Percentiles rank a stretch among this genome's conserved stretches.
These are phyloP conservation scores for Promerops cafer DNA, from an alignment of 2,113 vertebrate species.

Conservation along the genomic window DNA sequence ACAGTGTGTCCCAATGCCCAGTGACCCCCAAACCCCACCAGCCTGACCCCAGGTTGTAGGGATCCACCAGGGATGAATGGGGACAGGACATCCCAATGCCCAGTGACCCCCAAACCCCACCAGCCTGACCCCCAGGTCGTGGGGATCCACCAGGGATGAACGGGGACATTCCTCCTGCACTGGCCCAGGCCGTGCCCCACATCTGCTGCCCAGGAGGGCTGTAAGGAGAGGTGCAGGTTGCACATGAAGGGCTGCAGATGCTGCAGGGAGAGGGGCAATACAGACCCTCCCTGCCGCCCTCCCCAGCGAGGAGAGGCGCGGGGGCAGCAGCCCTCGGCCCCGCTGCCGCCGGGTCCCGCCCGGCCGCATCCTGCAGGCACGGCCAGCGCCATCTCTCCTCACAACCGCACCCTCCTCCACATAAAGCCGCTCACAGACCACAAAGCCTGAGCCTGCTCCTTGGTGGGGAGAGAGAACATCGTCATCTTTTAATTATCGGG, in stretches of 20 bases:
- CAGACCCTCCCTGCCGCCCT: neutral
- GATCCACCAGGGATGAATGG: neutral
- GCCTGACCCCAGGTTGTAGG: no score
- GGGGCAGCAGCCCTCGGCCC: neutral
- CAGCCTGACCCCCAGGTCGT: fast-evolving
- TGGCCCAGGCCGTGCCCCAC: neutral
- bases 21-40: neutral
- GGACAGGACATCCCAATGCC: fast-evolving
- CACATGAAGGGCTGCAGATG: fast-evolving
- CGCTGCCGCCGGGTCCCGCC: neutral
- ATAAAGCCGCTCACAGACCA: constrained; percentile 11
- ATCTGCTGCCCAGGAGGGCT: neutral
- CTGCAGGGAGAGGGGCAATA: fast-evolving
- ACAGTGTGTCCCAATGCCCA: neutral
- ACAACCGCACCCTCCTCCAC: constrained; percentile 35
- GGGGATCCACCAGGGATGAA: neutral
- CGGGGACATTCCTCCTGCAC: fast-evolving
- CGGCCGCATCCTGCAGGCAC: neutral
- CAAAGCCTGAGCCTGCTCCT: constrained; percentile 27
- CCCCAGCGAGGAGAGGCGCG: fast-evolving
- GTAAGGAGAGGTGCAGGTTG: fast-evolving
- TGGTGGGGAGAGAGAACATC: constrained; percentile 19
- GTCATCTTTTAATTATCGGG: constrained; percentile 44
- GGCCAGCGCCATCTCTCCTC: neutral
- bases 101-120: neutral